Evolutionary conservation across 2,797 vertebrate genomes (phyloP).

Genomic region (Thalassophryne amazonica): DNA sequence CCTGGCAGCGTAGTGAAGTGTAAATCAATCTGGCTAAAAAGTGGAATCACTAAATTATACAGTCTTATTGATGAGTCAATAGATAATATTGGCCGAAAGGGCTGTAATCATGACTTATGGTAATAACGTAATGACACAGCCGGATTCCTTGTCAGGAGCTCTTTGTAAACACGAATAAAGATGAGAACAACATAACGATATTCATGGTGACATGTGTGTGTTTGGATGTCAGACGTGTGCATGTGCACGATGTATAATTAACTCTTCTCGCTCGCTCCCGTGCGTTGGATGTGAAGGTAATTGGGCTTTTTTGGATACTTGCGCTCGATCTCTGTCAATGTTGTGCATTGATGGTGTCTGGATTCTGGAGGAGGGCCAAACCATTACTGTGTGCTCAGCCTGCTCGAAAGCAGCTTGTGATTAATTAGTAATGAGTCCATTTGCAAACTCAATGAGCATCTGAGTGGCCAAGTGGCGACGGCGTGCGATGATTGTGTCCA

Average conservation of each 20-base stretch:
- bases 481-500: constrained; percentile 46
- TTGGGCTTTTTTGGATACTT: constrained; percentile 68
- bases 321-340: constrained; percentile 62
- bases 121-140: constrained; percentile 45
- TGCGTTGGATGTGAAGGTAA: constrained; percentile 66
- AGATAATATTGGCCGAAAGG: constrained; percentile 40
- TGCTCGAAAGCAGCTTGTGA: constrained; percentile 70
- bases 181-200: constrained; percentile 19
- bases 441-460: constrained; percentile 73
- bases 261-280: constrained; percentile 59
- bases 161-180: constrained; percentile 36
- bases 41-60: constrained; percentile 58
- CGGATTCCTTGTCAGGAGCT: constrained; percentile 35
- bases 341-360: constrained; percentile 23
- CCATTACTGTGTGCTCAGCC: constrained; percentile 67
- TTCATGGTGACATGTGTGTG: constrained; percentile 17
- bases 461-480: constrained; percentile 45
- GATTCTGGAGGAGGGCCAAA: constrained; percentile 66
- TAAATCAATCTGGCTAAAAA: constrained; percentile 66
- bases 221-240: constrained; percentile 24
- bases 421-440: constrained; percentile 77
- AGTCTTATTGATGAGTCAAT: constrained; percentile 64
- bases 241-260: constrained; percentile 61
- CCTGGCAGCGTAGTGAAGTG: constrained; percentile 32
- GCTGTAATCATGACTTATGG: constrained; percentile 55